Conservation (phyloP, 1,140 invertebrate species). For the Ips typographus region DNA sequence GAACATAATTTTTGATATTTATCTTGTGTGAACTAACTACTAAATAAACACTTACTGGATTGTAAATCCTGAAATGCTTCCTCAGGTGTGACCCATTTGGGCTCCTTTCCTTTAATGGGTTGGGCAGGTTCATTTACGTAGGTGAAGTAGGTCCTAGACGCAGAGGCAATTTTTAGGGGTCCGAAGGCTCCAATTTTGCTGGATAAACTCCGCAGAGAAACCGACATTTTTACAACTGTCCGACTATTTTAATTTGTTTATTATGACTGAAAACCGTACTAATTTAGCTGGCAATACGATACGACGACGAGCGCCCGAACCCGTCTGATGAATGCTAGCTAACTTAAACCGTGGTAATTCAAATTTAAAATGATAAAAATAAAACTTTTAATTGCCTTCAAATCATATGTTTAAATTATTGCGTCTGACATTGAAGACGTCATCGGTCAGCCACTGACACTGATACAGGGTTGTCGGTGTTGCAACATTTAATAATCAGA, state of each 20-base stretch:
- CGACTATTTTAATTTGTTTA: not conserved
- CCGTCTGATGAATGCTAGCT: no score
- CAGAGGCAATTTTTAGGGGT: constrained; percentile 21
- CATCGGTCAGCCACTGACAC: no score
- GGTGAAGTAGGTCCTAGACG: constrained; percentile 54
- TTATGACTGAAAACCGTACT: not conserved
- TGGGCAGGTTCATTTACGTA: constrained; percentile 56
- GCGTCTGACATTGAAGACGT: no score
- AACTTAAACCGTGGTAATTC: no score
- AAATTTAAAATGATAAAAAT: no score
- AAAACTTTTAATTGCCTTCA: no score
- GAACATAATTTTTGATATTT: no score
- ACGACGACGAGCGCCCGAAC: no score
- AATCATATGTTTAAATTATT: no score
- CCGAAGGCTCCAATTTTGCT: constrained; percentile 14
- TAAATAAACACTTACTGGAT: constrained; percentile 46
- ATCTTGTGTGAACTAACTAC: no score
- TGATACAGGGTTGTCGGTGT: no score
- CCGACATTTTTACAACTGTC: constrained; percentile 18
- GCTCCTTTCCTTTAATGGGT: constrained; percentile 51
- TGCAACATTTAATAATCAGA: no score
- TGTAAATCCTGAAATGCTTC: constrained; percentile 54
- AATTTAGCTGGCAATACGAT: not conserved
- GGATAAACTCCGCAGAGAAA: constrained; percentile 20
- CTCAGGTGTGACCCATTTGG: constrained; percentile 52